Base-by-base conservation (phyloP, 1,140 invertebrate species). In the Laupala kohalensis region DNA sequence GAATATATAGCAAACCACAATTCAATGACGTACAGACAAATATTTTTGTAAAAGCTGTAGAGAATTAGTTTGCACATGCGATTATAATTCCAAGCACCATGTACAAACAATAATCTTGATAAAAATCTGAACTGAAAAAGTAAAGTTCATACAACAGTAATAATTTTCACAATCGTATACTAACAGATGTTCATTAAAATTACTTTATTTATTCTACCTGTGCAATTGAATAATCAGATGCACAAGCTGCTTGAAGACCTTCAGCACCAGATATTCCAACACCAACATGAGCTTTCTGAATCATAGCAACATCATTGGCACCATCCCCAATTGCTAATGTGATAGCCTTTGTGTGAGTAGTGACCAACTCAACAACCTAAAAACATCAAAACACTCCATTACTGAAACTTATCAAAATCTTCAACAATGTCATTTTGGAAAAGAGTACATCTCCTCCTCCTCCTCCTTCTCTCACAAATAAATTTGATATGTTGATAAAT, bases 221-320 rank as follows among this genome's bases (percentile, higher is more conserved):
- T 70, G 92, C 95, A 78, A 99, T 97, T 72, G 96, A 94, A 81
- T 98, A 99, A 82, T 99, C 98, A 12, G 96, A 97, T 29, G 97
- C 96, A 82, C 95, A 98, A 0, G 96, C 94, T 37, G 98, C 98
- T 85, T 99, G 97, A 67, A 99, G 83, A 26, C 97, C 97, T 83
- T 99, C 98, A 25, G 95, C 90, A n/a, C 98, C 98, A 29, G 95
- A 97, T 77, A 99, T 99, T 69, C 97, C 98, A 74, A 99, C 90
- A 68, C 97, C 98, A 71, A 95, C 92, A 78, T 92, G 88, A 1
- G 92, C 92, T 80, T 93, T 93, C 82, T 98, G 96, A 76, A 99
- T 99, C 97, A 99, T 99, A 13, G 97, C 97, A 29, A 99, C 97
- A 84, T 99, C 98, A 83, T 99, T 99, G 66, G 98, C 97, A 12